These are phyloP conservation scores for Melanerpes aurifrons DNA, from an alignment of 2,113 vertebrate genomes.

Conservation along the genomic window DNA sequence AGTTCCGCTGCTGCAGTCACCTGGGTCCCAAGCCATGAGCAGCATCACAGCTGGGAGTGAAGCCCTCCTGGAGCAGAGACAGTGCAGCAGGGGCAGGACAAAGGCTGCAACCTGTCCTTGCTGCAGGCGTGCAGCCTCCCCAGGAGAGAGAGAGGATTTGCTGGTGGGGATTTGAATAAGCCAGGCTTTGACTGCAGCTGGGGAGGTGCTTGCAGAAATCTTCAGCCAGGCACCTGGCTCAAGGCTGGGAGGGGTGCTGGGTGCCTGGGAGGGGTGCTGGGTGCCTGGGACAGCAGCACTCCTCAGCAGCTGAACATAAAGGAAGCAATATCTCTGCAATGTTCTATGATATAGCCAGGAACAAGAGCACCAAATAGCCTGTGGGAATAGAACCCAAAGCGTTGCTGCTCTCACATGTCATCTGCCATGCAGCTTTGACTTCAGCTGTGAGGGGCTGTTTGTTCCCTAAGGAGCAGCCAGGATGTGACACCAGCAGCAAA, in stretches of 20 bases:
- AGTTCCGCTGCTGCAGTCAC: too few relatives aligned
- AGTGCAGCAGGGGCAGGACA: neutral
- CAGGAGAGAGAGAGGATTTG: neutral
- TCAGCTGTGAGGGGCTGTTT: neutral
- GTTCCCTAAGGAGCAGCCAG: neutral
- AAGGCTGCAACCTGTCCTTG: neutral
- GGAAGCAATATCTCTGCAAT: neutral
- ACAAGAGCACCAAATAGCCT: neutral
- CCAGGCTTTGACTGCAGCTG: neutral
- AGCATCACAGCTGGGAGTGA: neutral
- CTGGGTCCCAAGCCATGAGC: too few relatives aligned
- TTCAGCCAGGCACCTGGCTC: neutral
- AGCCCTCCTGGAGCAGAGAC: neutral
- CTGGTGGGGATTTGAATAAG: neutral
- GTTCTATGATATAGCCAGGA: neutral
- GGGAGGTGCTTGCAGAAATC: neutral
- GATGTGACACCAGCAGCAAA: neutral
- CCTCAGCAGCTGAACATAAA: conserved; percentile 13
- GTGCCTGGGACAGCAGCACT: neutral
- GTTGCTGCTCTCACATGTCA: neutral
- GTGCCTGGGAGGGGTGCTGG: neutral
- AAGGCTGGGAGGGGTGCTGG: neutral
- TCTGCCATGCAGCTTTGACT: neutral
- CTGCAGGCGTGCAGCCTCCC: neutral
- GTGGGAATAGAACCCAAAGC: conserved; percentile 3